Evolutionary conservation across 2,113 vertebrate genomes (phyloP).

Genomic region (Pygoscelis antarcticus): DNA sequence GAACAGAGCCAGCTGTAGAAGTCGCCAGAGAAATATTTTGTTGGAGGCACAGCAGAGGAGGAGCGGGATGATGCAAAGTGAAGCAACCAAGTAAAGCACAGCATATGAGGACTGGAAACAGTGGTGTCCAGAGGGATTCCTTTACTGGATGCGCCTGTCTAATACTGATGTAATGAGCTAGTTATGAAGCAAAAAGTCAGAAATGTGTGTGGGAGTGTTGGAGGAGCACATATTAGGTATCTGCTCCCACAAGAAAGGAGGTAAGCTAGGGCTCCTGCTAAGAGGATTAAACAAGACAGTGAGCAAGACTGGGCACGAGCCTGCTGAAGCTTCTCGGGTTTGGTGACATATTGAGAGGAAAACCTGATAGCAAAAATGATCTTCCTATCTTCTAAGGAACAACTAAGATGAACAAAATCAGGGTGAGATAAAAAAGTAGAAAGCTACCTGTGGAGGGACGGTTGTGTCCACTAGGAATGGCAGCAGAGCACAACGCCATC

Average conservation of each 20-base stretch:
- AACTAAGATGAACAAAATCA: not conserved
- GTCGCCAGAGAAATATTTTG: conserved; percentile 13
- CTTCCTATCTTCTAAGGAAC: not conserved
- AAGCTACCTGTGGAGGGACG: fast-evolving
- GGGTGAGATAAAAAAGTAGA: not conserved
- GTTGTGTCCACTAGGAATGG: not conserved
- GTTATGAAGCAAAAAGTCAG: not conserved
- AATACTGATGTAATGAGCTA: not conserved
- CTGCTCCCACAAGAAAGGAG: not conserved
- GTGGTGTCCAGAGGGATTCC: not conserved
- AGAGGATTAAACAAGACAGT: not conserved
- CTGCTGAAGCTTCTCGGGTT: not conserved
- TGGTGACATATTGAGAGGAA: not conserved
- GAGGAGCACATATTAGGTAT: not conserved
- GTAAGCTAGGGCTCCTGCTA: not conserved
- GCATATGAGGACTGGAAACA: not conserved
- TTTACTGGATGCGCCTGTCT: not conserved
- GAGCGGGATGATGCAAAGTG: not conserved
- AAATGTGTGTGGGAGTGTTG: not conserved
- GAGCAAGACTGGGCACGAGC: not conserved
- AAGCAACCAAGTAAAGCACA: not conserved
- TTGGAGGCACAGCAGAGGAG: conserved; percentile 15
- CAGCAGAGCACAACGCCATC: not conserved
- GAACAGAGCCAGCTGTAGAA: not conserved
- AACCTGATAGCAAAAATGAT: not conserved